Base-by-base conservation (phyloP, 2,113 vertebrate species). In the Tyrannus savana region DNA sequence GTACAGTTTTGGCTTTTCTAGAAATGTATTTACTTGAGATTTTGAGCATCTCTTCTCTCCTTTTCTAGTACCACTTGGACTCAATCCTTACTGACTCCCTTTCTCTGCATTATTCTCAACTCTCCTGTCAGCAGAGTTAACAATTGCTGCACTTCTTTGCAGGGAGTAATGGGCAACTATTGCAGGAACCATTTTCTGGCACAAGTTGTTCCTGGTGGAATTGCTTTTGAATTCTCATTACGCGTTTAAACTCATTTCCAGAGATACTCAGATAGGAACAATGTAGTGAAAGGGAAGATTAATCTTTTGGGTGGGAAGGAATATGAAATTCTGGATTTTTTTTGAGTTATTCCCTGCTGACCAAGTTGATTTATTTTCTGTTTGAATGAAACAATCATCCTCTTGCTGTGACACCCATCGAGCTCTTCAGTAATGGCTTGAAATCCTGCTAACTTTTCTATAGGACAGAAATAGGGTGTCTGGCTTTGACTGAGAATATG, bases 191-290 rank as follows among this genome's bases (percentile, higher is more conserved):
- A 21, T 67, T 94, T 94, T 71, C 82, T 80, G 64, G 80, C 68
- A 63, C 30, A 68, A 62, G 73, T 76, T 94, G 50, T 90, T 90
- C 90, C 88, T 93, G 41, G 58, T 90, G 76, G 82, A 90, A 86
- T 92, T 93, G 88, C 88, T 90, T 91, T 86, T 84, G 79, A 92
- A 64, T 92, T 95, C 90, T 96, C 68, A 64, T 88, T 85, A 49
- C 82, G 91, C 71, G 60, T 69, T 94, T 96, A 77, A 93, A 49
- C 63, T 90, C 47, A 71, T 47, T 90, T 84, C 72, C 67, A 86
- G 85, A 86, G 75, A 59, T 55, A 17, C 47, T 80, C 22, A 55
- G 87, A 62, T 88, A 87, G 19, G 31, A 85, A 10, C 44, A 75
- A 35, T 2, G 3, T 66, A 62, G 71, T 91, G 87, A 90, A 90